A percentile compares a stretch with the other conserved stretches of the same genome.
Evolutionary conservation across 2,888 invertebrate species (phyloP).

Genomic region (Hesperia comma): DNA sequence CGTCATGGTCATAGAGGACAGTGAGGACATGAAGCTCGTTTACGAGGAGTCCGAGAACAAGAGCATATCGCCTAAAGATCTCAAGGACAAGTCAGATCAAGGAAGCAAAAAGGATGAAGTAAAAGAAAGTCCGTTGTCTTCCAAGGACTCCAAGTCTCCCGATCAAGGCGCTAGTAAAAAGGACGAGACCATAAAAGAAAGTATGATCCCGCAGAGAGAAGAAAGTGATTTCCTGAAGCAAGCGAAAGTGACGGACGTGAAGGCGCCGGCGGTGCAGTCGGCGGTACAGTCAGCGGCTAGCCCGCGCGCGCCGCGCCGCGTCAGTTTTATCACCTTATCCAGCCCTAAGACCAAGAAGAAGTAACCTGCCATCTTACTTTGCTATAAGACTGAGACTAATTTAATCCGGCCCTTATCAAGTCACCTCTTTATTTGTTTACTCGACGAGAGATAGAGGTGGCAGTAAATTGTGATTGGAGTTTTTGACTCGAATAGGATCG

Average conservation of each 20-base stretch:
- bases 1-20: conserved; percentile 61
- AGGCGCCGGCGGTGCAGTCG: conserved; percentile 52
- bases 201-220: conserved; percentile 34
- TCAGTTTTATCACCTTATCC: conserved; percentile 89
- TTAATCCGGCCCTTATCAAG: no score
- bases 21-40: conserved; percentile 82
- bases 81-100: conserved; percentile 10
- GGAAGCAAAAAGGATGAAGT: not conserved
- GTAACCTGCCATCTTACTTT: conserved; percentile 37
- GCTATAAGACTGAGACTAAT: no score
- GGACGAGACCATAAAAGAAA: conserved; percentile 25
- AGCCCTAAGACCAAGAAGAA: conserved; percentile 89
- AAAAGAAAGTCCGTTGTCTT: conserved; percentile 27
- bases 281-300: conserved; percentile 57
- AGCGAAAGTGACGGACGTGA: conserved; percentile 69
- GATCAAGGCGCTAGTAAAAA: no score
- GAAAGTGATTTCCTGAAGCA: conserved; percentile 60
- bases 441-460: no score
- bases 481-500: no score
- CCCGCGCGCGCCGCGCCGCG: conserved; percentile 86
- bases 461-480: no score
- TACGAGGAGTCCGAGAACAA: conserved; percentile 75
- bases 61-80: conserved; percentile 40
- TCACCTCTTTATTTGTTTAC: no score
- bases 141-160: no score